Evolutionary conservation across 1,140 invertebrate genomes (phyloP).

Genomic region (Heterodera schachtii): DNA sequence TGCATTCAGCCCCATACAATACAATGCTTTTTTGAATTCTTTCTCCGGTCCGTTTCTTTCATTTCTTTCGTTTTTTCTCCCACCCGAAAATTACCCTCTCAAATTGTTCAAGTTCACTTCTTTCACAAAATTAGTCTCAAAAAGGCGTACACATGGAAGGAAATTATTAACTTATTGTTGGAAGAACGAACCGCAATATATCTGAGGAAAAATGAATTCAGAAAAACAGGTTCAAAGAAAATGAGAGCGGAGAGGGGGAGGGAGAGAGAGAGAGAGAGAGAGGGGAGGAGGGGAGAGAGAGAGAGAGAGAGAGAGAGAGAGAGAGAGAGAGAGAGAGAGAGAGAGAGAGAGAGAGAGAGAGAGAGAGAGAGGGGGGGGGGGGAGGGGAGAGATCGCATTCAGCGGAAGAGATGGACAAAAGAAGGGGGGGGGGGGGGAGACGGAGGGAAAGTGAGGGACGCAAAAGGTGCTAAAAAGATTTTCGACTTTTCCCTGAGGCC

Average conservation of each 20-base stretch:
- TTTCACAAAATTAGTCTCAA: neutral
- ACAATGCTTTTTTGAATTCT: too few relatives aligned
- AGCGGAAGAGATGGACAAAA: neutral
- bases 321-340: neutral
- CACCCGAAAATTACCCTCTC: slow-evolving; percentile 4
- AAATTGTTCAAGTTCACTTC: neutral
- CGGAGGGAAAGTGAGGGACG: neutral
- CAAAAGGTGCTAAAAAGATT: slow-evolving; percentile 2
- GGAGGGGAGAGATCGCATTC: too few relatives aligned
- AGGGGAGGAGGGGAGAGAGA: too few relatives aligned
- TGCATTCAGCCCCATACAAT: too few relatives aligned
- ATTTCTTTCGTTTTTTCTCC: neutral
- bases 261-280: neutral
- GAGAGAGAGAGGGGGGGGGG: neutral
- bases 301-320: neutral
- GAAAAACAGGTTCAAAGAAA: slow-evolving; percentile 13
- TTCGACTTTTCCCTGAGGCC: neutral
- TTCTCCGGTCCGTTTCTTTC: neutral
- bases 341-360: neutral
- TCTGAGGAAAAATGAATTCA: neutral
- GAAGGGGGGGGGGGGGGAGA: neutral
- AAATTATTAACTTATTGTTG: slow-evolving; percentile 1
- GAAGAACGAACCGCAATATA: neutral
- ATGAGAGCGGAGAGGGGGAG: neutral
- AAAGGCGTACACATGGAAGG: neutral